Conservation (phyloP, 2,797 vertebrate species). For the Pipistrellus pygmaeus region DNA sequence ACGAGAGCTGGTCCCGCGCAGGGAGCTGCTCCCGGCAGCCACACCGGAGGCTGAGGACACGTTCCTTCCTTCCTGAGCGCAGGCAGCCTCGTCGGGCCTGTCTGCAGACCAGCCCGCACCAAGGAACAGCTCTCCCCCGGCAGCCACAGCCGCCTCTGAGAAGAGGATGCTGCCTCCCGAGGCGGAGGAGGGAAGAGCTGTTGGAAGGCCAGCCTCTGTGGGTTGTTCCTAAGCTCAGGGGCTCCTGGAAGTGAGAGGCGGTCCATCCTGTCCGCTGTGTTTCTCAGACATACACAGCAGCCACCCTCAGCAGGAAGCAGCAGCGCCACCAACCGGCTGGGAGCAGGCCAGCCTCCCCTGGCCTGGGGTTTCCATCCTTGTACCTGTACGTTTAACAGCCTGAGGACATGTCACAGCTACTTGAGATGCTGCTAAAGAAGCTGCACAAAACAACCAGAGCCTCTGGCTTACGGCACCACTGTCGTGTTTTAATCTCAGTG, state of each 20-base stretch:
- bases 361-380: not conserved
- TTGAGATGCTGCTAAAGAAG: slow-evolving; percentile 14
- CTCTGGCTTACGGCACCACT: not conserved
- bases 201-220: not conserved
- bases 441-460: not conserved
- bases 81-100: not conserved
- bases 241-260: not conserved
- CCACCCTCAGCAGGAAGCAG: not conserved
- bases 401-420: not conserved
- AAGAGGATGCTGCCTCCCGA: not conserved
- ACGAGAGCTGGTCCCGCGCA: not conserved
- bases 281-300: not conserved
- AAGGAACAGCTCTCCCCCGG: not conserved
- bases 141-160: not conserved
- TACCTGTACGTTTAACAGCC: not conserved
- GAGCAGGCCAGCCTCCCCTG: not conserved
- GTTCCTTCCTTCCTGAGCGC: not conserved
- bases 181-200: not conserved
- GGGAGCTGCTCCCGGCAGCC: not conserved
- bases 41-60: too few species aligned
- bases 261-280: not conserved
- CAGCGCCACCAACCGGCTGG: not conserved
- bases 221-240: not conserved
- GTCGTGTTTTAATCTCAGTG: not conserved
- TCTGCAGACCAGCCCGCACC: not conserved